Conservation (phyloP, 1,140 invertebrate species). For the Cydia strobilella region DNA sequence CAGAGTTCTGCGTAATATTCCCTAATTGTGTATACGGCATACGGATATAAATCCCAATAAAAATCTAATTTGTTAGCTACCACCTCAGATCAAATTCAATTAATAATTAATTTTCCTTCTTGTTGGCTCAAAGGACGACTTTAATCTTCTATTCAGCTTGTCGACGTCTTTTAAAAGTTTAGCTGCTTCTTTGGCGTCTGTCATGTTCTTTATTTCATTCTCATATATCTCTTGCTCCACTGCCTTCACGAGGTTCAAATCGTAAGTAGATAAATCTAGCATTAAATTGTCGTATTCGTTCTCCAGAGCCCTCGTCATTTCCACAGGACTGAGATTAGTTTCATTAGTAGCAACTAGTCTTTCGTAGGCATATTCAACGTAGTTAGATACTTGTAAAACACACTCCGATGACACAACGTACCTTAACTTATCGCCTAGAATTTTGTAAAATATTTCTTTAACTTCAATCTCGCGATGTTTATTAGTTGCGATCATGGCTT, state of each 20-base stretch:
- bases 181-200: conserved; percentile 81
- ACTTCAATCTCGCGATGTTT: conserved; percentile 61
- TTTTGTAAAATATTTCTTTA: conserved; percentile 61
- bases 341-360: conserved; percentile 80
- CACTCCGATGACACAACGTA: conserved; percentile 80
- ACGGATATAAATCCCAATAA: too few species aligned
- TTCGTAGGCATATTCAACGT: conserved; percentile 84
- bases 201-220: conserved; percentile 79
- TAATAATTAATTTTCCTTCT: conserved; percentile 39
- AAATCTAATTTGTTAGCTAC: too few species aligned
- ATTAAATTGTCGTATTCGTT: conserved; percentile 81
- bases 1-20: too few species aligned
- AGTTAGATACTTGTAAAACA: conserved; percentile 81
- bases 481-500: conserved; percentile 57
- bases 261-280: conserved; percentile 80
- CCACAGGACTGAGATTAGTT: conserved; percentile 79
- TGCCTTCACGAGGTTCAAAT: conserved; percentile 78
- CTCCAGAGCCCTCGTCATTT: conserved; percentile 83
- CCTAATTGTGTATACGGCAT: too few species aligned
- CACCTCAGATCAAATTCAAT: neutral
- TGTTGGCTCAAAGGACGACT: conserved; percentile 77
- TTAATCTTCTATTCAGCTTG: conserved; percentile 75
- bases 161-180: conserved; percentile 81
- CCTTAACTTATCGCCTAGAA: conserved; percentile 61
- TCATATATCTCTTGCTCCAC: conserved; percentile 82